Evolutionary conservation across 2,888 invertebrate species (phyloP).

Genomic region (Ganaspis brasiliensis): DNA sequence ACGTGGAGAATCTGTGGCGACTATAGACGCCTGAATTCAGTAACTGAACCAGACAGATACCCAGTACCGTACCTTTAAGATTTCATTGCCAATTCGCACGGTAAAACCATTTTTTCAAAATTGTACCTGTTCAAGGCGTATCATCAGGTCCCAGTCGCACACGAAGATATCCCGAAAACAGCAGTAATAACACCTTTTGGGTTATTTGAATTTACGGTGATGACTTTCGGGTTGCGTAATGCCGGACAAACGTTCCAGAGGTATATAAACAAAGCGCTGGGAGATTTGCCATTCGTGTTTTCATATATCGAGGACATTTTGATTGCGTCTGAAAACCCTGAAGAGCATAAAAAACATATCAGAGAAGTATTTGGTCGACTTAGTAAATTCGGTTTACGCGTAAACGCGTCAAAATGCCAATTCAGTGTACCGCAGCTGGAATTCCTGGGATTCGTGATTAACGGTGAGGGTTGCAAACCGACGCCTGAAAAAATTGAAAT

Average conservation of each 20-base stretch:
- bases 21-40: slow-evolving; percentile 65
- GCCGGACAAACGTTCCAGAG: slow-evolving; percentile 54
- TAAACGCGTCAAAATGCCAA: slow-evolving; percentile 47
- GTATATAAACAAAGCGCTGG: slow-evolving; percentile 64
- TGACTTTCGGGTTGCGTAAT: slow-evolving; percentile 72
- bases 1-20: slow-evolving; percentile 67
- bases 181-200: slow-evolving; percentile 64
- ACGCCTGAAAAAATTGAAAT: slow-evolving; percentile 26
- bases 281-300: slow-evolving; percentile 62
- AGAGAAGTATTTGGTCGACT: slow-evolving; percentile 50
- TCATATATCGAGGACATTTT: slow-evolving; percentile 71
- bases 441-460: slow-evolving; percentile 49
- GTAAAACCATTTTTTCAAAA: no score
- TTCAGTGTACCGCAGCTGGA: slow-evolving; percentile 35
- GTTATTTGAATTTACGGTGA: slow-evolving; percentile 47
- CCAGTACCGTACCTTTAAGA: neutral
- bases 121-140: slow-evolving; percentile 1
- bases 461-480: slow-evolving; percentile 41
- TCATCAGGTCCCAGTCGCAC: slow-evolving; percentile 1
- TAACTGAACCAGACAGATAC: slow-evolving; percentile 55
- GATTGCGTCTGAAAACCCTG: slow-evolving; percentile 55
- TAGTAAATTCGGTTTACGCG: slow-evolving; percentile 44
- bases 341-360: slow-evolving; percentile 58
- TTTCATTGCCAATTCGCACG: neutral
- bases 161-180: slow-evolving; percentile 33